phyloP scores from a whole-genome alignment of 2,113 vertebrate genomes.

The Chaetura pelagica region DNA sequence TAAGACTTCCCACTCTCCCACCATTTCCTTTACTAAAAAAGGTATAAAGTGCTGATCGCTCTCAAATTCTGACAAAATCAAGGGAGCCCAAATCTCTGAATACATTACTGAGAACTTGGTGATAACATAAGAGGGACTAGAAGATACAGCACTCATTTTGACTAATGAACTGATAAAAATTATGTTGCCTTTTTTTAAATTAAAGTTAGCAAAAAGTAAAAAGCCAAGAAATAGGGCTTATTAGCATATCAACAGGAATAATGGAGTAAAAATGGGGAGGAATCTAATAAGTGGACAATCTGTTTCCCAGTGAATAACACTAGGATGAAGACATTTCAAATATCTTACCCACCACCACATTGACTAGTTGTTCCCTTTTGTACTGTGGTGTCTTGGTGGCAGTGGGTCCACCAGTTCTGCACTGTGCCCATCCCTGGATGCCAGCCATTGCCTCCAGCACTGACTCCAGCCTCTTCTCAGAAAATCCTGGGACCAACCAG shows the following conservation, averaged over 20 bases:
- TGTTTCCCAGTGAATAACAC: background rate
- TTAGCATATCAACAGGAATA: background rate
- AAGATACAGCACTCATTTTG: background rate
- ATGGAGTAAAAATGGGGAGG: background rate
- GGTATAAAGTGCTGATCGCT: background rate
- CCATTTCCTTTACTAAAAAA: background rate
- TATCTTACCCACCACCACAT: background rate
- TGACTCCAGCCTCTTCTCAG: background rate
- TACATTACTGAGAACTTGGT: accelerated
- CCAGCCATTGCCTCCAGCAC: background rate
- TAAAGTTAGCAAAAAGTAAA: background rate
- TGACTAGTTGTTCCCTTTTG: accelerated
- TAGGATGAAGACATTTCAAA: background rate
- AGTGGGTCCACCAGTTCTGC: accelerated
- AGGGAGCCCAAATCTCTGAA: background rate
- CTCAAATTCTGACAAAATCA: background rate
- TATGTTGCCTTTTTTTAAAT: background rate
- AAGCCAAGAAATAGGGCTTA: background rate
- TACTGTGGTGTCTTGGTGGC: accelerated
- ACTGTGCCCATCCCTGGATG: background rate
- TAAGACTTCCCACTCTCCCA: background rate
- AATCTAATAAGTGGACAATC: background rate
- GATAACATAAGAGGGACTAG: background rate
- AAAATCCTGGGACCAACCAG: background rate
- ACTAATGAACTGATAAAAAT: background rate